Percentiles rank a stretch among this genome's conserved stretches.
Conservation (phyloP, 2,113 vertebrate species). For the Scomber scombrus region DNA sequence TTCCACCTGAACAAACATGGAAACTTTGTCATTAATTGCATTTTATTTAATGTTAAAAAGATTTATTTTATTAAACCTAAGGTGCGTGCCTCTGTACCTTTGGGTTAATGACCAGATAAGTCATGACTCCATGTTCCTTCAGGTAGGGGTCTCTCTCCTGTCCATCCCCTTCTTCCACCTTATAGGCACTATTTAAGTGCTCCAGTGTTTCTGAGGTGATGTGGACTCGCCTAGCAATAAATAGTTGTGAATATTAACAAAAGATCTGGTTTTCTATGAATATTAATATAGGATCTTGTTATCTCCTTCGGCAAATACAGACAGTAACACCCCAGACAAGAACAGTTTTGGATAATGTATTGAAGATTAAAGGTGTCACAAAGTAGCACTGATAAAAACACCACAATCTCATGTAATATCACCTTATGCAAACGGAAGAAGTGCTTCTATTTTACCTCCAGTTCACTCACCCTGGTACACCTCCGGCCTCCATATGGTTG, state of each 20-base stretch:
- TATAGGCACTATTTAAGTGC: slow-evolving; percentile 94
- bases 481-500: slow-evolving; percentile 99
- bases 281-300: neutral
- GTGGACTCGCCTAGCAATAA: slow-evolving; percentile 91
- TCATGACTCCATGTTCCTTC: slow-evolving; percentile 94
- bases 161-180: slow-evolving; percentile 95
- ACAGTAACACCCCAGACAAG: neutral
- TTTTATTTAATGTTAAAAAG: neutral
- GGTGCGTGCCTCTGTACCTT: slow-evolving; percentile 84
- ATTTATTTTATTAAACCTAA: no score
- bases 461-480: slow-evolving; percentile 92
- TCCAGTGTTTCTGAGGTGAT: slow-evolving; percentile 96
- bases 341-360: neutral
- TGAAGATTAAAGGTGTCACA: neutral
- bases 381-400: neutral
- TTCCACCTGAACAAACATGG: slow-evolving; percentile 85
- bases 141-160: slow-evolving; percentile 95
- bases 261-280: neutral
- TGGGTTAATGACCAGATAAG: slow-evolving; percentile 96
- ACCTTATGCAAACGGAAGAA: neutral
- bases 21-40: neutral
- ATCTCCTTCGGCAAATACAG: neutral
- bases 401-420: neutral
- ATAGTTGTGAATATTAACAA: neutral
- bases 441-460: neutral